These are phyloP conservation scores for Hirtodrosophila confusa DNA, from an alignment of 2,888 invertebrate genomes.

Conservation along the genomic window DNA sequence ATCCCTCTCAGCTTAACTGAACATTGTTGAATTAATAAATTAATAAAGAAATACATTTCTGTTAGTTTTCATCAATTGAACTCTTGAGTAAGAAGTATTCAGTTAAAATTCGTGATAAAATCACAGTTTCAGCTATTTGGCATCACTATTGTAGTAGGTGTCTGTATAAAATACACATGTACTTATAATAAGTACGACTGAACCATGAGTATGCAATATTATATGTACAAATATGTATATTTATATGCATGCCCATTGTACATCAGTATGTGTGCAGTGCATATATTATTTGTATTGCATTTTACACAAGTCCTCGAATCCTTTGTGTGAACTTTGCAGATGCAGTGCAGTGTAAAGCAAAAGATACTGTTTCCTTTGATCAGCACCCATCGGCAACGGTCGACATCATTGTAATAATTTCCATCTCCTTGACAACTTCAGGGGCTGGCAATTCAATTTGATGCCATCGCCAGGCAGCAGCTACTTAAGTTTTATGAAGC, in stretches of 20 bases:
- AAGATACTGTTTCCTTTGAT: slow-evolving; percentile 40
- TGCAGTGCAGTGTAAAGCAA: slow-evolving; percentile 29
- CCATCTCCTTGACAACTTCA: slow-evolving; percentile 49
- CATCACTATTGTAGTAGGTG: slow-evolving; percentile 15
- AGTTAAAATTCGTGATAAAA: too few species aligned
- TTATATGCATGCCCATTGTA: too few species aligned
- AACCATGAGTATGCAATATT: neutral
- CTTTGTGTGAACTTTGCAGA: slow-evolving; percentile 29
- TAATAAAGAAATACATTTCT: too few species aligned
- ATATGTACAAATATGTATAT: neutral
- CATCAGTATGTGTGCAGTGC: slow-evolving; percentile 3
- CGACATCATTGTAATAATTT: slow-evolving; percentile 47
- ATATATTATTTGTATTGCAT: slow-evolving; percentile 27
- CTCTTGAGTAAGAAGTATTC: too few species aligned
- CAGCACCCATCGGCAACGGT: slow-evolving; percentile 20
- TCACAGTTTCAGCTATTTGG: neutral
- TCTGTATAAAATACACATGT: neutral
- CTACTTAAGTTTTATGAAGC: slow-evolving; percentile 74
- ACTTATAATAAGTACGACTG: slow-evolving; percentile 1
- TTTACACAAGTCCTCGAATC: slow-evolving; percentile 16
- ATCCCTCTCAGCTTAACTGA: too few species aligned
- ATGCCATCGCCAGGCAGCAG: slow-evolving; percentile 38
- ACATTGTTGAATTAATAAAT: too few species aligned
- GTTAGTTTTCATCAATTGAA: too few species aligned
- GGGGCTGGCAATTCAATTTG: slow-evolving; percentile 59